Base-by-base conservation (phyloP, 2,113 vertebrate species). In the Andinoacara biseriatus region DNA sequence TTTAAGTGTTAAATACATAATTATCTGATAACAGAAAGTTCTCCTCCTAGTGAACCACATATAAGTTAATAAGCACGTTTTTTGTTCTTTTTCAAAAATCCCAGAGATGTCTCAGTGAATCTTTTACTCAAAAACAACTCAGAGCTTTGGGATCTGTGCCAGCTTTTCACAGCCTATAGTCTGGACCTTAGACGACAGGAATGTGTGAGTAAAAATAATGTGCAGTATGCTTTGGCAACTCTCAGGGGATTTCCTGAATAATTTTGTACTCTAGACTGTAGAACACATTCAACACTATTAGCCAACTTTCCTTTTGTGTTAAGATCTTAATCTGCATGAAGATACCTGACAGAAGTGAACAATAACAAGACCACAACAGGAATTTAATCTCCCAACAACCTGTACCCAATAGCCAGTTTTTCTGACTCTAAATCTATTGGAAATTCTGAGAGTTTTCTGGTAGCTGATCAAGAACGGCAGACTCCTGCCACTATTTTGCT, bases 231-330 rank as follows among this genome's bases (percentile, higher is more conserved):
- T 81, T 65, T 54, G 61, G 75, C 49, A 74, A 24, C 62, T 82
- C 85, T 69, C 78, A 7, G 69, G 72, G 75, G 80, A 5, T 86
- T 85, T 91, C 83, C 85, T 85, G 43, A 63, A 76, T 18, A 5
- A 72, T 80, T 61, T 54, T 57, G 22, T 83, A 78, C 35, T 79
- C 13, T 6, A 14, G 75, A 43, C 40, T 43, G 24, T 58, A 58
- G 29, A 17, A 59, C 18, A 65, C 74, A 59, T 63, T 58, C 14
- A 46, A 20, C 22, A 69, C 72, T 26, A 65, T 57, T 31, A 43
- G 26, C 29, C 60, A 77, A 60, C 85, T 65, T 80, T 80, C 40
- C 31, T 31, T 65, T 24, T 78, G 35, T 24, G 61, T 22, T 33
- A 56, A 7, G n/a, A 74, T 40, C 38, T 52, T 10, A 69, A 78